These are phyloP conservation scores for Callopanchax toddi DNA, from an alignment of 2,113 vertebrate genomes.

Conservation along the genomic window DNA sequence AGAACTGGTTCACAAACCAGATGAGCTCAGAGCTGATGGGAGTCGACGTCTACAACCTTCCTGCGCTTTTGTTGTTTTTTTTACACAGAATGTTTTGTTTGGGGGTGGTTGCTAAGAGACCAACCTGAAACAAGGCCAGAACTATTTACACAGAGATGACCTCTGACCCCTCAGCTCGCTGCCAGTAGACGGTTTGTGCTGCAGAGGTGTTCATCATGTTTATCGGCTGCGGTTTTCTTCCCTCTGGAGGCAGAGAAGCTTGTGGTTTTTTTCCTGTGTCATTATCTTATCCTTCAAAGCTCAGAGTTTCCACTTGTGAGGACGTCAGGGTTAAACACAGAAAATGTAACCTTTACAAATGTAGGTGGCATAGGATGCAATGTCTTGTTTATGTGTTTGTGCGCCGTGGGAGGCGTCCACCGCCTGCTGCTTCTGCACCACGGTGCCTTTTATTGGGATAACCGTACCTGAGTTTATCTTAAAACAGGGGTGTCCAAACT, in stretches of 20 bases:
- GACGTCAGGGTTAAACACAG: conserved; percentile 11
- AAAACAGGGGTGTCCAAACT: too few species aligned
- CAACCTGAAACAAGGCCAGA: too few species aligned
- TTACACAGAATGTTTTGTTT: conserved; percentile 22
- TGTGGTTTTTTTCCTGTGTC: background rate
- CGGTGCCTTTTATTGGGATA: background rate
- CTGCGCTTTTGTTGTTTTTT: too few species aligned
- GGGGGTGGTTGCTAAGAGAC: background rate
- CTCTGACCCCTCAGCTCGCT: background rate
- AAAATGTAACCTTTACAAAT: conserved; percentile 8
- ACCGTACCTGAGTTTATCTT: too few species aligned
- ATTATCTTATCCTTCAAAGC: conserved; percentile 25
- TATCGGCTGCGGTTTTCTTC: too few species aligned
- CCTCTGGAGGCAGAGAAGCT: conserved; percentile 1
- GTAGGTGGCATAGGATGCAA: conserved; percentile 17
- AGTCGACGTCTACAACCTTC: too few species aligned
- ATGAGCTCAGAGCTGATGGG: too few species aligned
- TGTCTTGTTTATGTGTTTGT: conserved; percentile 36
- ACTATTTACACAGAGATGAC: background rate
- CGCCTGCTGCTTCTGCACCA: conserved; percentile 5
- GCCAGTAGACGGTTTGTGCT: background rate
- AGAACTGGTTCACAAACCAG: too few species aligned
- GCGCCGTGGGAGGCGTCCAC: conserved; percentile 23
- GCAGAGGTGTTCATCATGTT: background rate
- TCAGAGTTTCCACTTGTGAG: conserved; percentile 30